phyloP scores from a whole-genome alignment of 2,113 vertebrate species.

The Dolichallabes microphthalmus region DNA sequence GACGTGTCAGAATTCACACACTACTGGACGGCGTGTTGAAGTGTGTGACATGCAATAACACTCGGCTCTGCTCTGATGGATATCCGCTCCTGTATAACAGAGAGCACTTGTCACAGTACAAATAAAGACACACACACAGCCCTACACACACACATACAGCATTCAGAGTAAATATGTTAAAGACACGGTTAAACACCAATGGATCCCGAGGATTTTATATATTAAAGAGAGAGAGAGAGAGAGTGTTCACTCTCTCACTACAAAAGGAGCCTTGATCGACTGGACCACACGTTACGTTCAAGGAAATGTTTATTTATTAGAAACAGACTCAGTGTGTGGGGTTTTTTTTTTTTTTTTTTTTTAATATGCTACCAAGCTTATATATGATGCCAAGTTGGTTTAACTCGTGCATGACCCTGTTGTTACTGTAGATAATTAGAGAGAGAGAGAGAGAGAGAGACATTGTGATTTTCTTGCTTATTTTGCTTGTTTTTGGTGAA shows the following conservation, averaged over 20 bases:
- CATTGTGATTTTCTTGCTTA: neutral
- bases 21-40: no score
- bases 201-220: neutral
- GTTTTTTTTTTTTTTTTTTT: slow-evolving; percentile 12
- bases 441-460: neutral
- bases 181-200: neutral
- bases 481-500: neutral
- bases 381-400: neutral
- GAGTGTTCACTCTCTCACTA: slow-evolving; percentile 51
- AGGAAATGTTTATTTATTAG: slow-evolving; percentile 64
- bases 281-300: slow-evolving; percentile 69
- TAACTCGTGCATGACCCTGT: neutral
- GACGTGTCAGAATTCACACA: slow-evolving; percentile 1
- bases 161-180: neutral
- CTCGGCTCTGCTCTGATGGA: neutral
- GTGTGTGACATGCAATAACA: neutral
- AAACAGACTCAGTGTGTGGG: slow-evolving; percentile 58
- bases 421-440: neutral
- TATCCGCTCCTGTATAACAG: neutral
- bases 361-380: slow-evolving; percentile 45
- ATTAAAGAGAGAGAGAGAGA: neutral
- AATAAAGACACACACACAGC: neutral
- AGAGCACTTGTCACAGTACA: neutral
- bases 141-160: slow-evolving; percentile 1
- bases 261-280: slow-evolving; percentile 58